These are phyloP conservation scores for Pempheris klunzingeri DNA, from an alignment of 2,797 vertebrate species.

Conservation along the genomic window DNA sequence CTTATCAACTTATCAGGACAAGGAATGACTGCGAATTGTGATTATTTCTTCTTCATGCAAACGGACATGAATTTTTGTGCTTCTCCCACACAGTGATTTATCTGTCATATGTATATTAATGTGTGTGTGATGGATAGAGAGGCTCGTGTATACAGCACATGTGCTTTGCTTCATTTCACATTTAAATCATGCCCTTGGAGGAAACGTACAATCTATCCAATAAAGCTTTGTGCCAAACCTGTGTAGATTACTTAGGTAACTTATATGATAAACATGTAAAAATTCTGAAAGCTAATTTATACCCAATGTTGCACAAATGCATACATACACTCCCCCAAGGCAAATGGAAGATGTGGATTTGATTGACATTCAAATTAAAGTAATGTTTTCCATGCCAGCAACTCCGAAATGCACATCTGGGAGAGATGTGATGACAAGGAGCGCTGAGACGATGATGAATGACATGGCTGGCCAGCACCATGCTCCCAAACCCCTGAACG, in stretches of 20 bases:
- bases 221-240: conserved; percentile 15
- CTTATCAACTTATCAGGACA: too few relatives aligned
- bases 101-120: conserved; percentile 30
- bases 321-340: not conserved
- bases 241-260: conserved; percentile 3
- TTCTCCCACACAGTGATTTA: conserved; percentile 16
- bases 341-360: conserved; percentile 37
- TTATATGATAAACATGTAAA: conserved; percentile 15
- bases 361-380: conserved; percentile 69
- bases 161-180: conserved; percentile 25
- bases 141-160: not conserved
- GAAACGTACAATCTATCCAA: conserved; percentile 27
- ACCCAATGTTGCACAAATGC: conserved; percentile 13
- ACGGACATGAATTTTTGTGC: not conserved
- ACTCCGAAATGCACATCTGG: conserved; percentile 30
- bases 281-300: conserved; percentile 29
- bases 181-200: conserved; percentile 35
- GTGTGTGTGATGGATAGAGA: conserved; percentile 11
- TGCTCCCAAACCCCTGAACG: conserved; percentile 51
- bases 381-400: conserved; percentile 49
- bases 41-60: conserved; percentile 1
- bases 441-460: conserved; percentile 65
- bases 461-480: conserved; percentile 18
- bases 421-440: conserved; percentile 48
- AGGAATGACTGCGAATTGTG: conserved; percentile 7